phyloP scores from a whole-genome alignment of 2,113 vertebrate species.

The Petaurus breviceps region DNA sequence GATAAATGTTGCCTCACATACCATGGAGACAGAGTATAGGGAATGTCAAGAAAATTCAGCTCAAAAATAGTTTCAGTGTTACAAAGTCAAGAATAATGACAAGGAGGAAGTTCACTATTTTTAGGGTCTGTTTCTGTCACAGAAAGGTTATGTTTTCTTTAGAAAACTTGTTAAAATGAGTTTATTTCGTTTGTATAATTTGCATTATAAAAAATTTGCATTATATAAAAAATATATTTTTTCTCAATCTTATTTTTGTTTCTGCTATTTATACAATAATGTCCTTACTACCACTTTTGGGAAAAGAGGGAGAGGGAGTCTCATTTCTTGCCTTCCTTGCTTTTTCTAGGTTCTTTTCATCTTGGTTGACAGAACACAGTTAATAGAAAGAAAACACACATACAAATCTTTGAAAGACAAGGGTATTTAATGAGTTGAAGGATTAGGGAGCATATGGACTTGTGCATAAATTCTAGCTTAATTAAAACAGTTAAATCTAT shows the following conservation, averaged over 20 bases:
- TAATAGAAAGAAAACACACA: neutral
- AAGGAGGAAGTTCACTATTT: neutral
- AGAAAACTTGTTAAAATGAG: neutral
- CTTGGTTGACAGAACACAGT: neutral
- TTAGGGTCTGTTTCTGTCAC: neutral
- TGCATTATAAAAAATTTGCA: no score
- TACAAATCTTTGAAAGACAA: neutral
- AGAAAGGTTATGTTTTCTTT: neutral
- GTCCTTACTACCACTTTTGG: neutral
- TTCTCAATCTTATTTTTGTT: neutral
- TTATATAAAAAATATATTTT: no score
- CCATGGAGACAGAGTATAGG: neutral
- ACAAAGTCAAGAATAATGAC: neutral
- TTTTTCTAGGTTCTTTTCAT: neutral
- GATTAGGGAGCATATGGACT: neutral
- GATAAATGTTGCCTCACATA: neutral
- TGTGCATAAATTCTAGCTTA: neutral
- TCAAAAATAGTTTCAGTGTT: neutral
- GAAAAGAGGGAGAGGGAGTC: neutral
- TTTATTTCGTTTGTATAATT: neutral
- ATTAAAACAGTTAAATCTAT: neutral
- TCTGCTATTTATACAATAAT: neutral
- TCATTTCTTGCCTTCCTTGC: neutral
- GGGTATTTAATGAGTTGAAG: neutral
- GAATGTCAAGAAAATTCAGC: conserved; percentile 8